Conservation (phyloP, 2,888 invertebrate genomes). For the Cerceris rybyensis region DNA sequence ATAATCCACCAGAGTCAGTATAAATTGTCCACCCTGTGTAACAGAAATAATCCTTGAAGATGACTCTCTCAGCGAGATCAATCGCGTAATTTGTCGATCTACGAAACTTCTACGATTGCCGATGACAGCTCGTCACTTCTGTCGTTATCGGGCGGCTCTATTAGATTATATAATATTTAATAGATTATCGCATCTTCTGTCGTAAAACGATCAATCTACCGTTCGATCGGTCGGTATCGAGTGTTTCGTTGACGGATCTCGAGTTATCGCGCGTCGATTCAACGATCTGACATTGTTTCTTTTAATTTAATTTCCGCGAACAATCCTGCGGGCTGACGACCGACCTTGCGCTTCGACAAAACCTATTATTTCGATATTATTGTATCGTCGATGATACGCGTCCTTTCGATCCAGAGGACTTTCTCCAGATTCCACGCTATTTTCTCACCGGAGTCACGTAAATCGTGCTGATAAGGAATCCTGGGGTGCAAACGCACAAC, state of each 20-base stretch:
- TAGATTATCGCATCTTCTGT: not conserved
- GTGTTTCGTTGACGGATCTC: too few species aligned
- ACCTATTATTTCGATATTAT: too few species aligned
- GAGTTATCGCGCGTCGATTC: too few species aligned
- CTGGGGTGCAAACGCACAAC: constrained; percentile 74
- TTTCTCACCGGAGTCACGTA: constrained; percentile 82
- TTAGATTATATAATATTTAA: too few species aligned
- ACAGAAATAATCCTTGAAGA: not conserved
- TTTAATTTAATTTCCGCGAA: too few species aligned
- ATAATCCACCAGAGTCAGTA: constrained; percentile 82
- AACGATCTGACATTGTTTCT: too few species aligned
- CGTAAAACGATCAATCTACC: too few species aligned
- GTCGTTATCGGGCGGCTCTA: not conserved
- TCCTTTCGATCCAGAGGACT: too few species aligned
- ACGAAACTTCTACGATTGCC: not conserved
- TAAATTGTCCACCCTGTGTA: constrained; percentile 82
- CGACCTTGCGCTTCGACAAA: too few species aligned
- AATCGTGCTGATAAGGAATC: constrained; percentile 80
- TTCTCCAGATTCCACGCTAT: not conserved
- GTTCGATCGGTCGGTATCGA: too few species aligned
- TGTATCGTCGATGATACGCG: too few species aligned
- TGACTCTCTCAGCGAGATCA: constrained; percentile 1
- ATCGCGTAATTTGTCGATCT: not conserved
- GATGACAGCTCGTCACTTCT: not conserved
- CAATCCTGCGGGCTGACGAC: too few species aligned